These are phyloP conservation scores for Mus musculus DNA, from an alignment of 2,113 vertebrate genomes.

Conservation along the genomic window GRCm39 chr11:50724501-50725000, in stretches of 20 bases:
- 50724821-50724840: conserved; percentile 34
- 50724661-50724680: conserved; percentile 48
- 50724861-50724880: conserved; percentile 12
- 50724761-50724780: conserved; percentile 67
- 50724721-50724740: conserved; percentile 40
- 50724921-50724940: neutral
- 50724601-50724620: conserved; percentile 51
- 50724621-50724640: conserved; percentile 45
- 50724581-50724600: conserved; percentile 42
- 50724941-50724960: neutral
- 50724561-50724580: conserved; percentile 55
- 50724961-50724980: neutral
- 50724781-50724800: conserved; percentile 71
- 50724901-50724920: neutral
- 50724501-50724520: conserved; percentile 61
- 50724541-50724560: conserved; percentile 55
- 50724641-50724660: conserved; percentile 52
- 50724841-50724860: conserved; percentile 44
- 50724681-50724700: conserved; percentile 42
- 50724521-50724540: conserved; percentile 21
- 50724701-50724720: conserved; percentile 57
- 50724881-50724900: neutral
- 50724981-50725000: neutral
- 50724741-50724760: conserved; percentile 60
- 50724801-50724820: conserved; percentile 69